phyloP scores from a whole-genome alignment of 1,140 invertebrate genomes.

The Drosophila virilis region DNA sequence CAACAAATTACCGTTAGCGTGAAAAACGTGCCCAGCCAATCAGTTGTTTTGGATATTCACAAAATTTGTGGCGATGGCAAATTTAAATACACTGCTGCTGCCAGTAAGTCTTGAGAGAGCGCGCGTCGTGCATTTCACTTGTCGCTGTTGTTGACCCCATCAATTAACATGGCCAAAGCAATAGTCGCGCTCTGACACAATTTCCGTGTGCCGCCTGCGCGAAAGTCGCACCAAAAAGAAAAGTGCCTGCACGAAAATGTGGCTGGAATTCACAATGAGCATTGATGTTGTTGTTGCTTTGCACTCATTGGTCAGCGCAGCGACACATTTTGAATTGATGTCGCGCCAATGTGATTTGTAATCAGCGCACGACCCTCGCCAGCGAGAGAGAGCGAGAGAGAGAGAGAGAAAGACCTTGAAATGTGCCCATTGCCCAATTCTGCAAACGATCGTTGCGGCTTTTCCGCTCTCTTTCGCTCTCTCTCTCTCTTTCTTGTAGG shows the following conservation, averaged over 20 bases:
- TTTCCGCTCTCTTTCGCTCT: constrained; percentile 11
- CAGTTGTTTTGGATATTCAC: constrained; percentile 5
- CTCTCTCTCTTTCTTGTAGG: constrained; percentile 17
- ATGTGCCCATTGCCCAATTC: constrained; percentile 54
- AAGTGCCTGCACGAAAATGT: constrained; percentile 57
- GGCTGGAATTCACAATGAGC: constrained; percentile 72
- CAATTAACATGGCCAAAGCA: constrained; percentile 63
- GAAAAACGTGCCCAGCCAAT: constrained; percentile 6
- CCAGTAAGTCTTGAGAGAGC: constrained; percentile 57
- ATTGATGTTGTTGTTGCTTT: background rate
- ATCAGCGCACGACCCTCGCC: constrained; percentile 9
- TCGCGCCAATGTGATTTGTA: constrained; percentile 55
- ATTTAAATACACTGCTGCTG: constrained; percentile 57
- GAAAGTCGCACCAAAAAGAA: constrained; percentile 77
- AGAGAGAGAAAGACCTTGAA: constrained; percentile 68
- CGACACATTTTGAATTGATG: constrained; percentile 59
- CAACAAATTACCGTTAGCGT: constrained; percentile 33
- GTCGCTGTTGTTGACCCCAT: constrained; percentile 44
- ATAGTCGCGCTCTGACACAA: constrained; percentile 64
- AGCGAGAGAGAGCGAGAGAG: constrained; percentile 37
- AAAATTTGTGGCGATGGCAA: constrained; percentile 53
- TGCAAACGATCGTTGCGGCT: constrained; percentile 20
- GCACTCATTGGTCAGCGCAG: constrained; percentile 9
- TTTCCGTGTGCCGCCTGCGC: constrained; percentile 60
- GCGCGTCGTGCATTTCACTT: constrained; percentile 45